A percentile compares a stretch with the other conserved stretches of the same genome.
Evolutionary conservation across 2,888 invertebrate species (phyloP).

Genomic region (Ischnura elegans): DNA sequence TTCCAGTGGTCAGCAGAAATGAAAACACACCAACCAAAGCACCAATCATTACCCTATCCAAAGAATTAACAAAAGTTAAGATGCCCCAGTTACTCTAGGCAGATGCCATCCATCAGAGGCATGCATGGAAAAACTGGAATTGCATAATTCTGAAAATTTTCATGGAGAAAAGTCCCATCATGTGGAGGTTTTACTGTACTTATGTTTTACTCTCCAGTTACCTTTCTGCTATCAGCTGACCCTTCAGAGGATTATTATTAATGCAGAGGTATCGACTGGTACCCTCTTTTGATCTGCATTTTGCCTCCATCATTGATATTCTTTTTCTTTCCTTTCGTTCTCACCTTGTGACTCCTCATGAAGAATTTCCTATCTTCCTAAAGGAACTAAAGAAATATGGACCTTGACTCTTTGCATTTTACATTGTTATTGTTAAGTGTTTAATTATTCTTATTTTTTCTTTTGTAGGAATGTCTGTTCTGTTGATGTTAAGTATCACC

Average conservation of each 20-base stretch:
- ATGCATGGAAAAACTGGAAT: no score
- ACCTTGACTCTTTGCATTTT: not conserved
- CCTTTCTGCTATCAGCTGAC: not conserved
- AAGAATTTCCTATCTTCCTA: not conserved
- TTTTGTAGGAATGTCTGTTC: conserved; percentile 51
- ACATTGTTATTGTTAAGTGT: not conserved
- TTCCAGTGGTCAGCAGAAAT: no score
- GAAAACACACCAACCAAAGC: no score
- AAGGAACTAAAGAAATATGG: not conserved
- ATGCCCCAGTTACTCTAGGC: no score
- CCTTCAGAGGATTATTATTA: not conserved
- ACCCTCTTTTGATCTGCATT: not conserved
- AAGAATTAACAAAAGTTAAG: no score
- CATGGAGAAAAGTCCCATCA: no score
- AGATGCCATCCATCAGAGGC: no score
- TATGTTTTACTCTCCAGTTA: no score
- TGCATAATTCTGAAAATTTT: no score
- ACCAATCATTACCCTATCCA: no score
- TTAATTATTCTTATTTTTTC: conserved; percentile 52
- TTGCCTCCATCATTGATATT: not conserved
- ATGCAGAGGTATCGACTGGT: not conserved
- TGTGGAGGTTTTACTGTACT: no score
- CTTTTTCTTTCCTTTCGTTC: not conserved
- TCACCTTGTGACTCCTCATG: not conserved
- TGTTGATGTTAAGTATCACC: conserved; percentile 35